Evolutionary conservation across 2,797 vertebrate species (phyloP).

Genomic region (Pantherophis alleghaniensis): DNA sequence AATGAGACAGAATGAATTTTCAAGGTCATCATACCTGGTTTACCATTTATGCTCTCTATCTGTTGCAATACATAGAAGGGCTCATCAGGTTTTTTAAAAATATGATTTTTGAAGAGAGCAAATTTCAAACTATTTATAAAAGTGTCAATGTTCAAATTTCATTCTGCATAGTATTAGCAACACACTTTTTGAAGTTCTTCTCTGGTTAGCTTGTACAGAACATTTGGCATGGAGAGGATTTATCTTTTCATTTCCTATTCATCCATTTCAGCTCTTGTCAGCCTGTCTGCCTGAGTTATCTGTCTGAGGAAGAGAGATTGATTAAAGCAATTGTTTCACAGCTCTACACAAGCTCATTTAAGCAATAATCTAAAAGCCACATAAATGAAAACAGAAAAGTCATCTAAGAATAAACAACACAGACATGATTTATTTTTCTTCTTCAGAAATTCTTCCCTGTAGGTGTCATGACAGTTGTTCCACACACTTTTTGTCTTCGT

Average conservation of each 20-base stretch:
- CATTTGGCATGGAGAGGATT: background rate
- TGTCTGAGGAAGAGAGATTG: background rate
- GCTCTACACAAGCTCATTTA: background rate
- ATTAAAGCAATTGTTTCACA: background rate
- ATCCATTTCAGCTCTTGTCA: background rate
- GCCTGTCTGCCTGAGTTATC: background rate
- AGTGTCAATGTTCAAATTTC: background rate
- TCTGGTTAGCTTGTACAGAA: background rate
- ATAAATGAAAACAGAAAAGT: background rate
- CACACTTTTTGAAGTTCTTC: background rate
- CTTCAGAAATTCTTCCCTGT: background rate
- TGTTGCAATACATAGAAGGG: background rate
- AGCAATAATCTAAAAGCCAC: background rate
- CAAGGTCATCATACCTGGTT: background rate
- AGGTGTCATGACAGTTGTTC: background rate
- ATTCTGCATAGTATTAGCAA: background rate
- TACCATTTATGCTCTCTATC: background rate
- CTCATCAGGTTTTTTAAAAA: background rate
- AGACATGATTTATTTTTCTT: background rate
- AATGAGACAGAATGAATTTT: background rate
- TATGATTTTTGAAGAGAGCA: background rate
- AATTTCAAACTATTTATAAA: background rate
- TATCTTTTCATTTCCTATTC: background rate
- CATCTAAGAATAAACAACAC: background rate
- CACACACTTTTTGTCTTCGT: background rate